Evolutionary conservation across 1,140 invertebrate species (phyloP), one percentile per base, ranked within the genome.

Genomic region (Drosophila sechellia): DNA sequence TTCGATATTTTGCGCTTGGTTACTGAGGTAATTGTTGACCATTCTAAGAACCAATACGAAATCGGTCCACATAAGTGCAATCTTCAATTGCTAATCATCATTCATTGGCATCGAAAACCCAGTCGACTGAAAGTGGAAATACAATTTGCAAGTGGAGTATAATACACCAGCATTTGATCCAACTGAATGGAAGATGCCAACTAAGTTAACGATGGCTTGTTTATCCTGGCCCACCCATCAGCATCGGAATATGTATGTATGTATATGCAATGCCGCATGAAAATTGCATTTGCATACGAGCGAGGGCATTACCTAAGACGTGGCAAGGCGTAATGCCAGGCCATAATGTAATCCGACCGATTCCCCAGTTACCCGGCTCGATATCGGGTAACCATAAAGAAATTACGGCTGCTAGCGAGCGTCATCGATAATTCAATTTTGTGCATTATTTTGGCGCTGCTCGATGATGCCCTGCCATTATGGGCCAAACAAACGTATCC

Each of bases 371-470:
- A 45, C 42, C 66, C 27, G 13, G 42, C 50, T 63, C 60, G 60
- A 43, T 69, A 50, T 69, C 37, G 79, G 81, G 68, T 89, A 74
- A 80, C 79, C 84, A 79, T 89, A 89, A 89, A 89, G 84, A 80
- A 89, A 84, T 89, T 89, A 89, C 76, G 58, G 83, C 79, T 70
- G 63, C 49, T 27, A 49, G 59, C 69, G 34, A 70, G 37, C 52
- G 50, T 48, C 84, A 89, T 89, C 84, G 84, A 89, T 89, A 89
- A 89, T 89, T 89, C 84, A 89, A 89, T 89, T 89, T 84, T 84
- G 77, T 89, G 84, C 84, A 89, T 89, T 89, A 89, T 89, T 89
- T 89, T 77, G 84, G 84, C 61, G 84, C 73, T 84, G 63, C 65
- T 70, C 64, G 66, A 78, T 78, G 75, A 76, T 87, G 83, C 84